Base-by-base conservation (phyloP, 2,797 vertebrate genomes). In the Euphonia xanthogaster region DNA sequence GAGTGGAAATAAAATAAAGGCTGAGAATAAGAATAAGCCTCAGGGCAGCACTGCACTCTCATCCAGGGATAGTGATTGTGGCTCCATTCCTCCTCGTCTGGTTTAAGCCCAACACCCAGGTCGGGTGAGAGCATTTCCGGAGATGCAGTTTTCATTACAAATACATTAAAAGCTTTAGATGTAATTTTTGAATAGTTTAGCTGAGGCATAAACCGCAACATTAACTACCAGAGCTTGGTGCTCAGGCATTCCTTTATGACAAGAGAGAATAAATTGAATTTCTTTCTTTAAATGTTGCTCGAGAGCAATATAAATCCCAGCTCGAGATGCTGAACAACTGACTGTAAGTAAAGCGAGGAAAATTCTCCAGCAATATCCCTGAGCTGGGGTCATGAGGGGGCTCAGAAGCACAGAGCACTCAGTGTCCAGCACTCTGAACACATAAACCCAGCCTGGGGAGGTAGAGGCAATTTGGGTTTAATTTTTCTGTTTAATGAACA, bases 171-270 rank as follows among this genome's bases (percentile, higher is more conserved):
- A 79, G 80, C 47, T 61, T 80, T 80, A 90, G 50, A 78, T 76
- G 90, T 83, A 88, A 87, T 94, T 91, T 93, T 85, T 76, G 72
- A 48, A 84, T 93, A 83, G 85, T 93, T 96, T 95, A 78, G 74
- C 72, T 50, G 86, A 68, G 77, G 71, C 93, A 68, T 96, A 94
- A 96, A 96, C 88, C 0, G n/a, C 91, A 80, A 93, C 93, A 92
- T 96, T 95, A 96, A 93, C 91, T 94, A 87, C 35, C 33, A 72
- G 91, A 50, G 58, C 77, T 62, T 54, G 76, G 65, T 83, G 73
- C 72, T 96, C 70, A 55, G 83, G 31, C 62, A 65, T 87, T 88
- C 75, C 55, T 42, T 94, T 93, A 81, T 79, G 62, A 88, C 12
- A 45, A 67, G 85, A 61, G 63, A 80, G 77, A 95, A 94, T 93